These are phyloP conservation scores for Sphenopsis melanotis DNA, from an alignment of 2,797 vertebrate genomes.

Conservation along the genomic window DNA sequence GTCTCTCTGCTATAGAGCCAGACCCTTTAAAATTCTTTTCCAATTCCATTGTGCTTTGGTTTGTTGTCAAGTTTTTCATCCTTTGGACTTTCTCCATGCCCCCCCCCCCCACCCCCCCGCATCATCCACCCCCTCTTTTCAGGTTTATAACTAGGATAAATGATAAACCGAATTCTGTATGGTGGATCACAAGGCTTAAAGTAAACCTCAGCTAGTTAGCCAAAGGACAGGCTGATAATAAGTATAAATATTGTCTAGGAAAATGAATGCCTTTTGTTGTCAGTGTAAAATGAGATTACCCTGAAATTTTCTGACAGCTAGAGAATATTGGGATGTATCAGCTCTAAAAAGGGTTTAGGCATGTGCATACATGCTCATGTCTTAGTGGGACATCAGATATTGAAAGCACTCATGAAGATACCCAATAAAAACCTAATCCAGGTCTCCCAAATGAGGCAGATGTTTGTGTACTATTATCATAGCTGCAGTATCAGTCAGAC, in stretches of 20 bases:
- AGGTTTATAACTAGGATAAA: slow-evolving; percentile 4
- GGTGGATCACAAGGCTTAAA: slow-evolving; percentile 25
- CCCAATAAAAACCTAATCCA: neutral
- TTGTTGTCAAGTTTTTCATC: neutral
- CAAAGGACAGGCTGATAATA: slow-evolving; percentile 23
- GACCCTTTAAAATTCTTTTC: slow-evolving; percentile 48
- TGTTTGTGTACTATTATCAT: neutral
- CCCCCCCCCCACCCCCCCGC: neutral
- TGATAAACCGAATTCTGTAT: slow-evolving; percentile 22
- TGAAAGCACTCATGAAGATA: neutral
- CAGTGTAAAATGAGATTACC: slow-evolving; percentile 41
- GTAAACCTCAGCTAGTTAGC: slow-evolving; percentile 54
- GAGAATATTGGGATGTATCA: neutral
- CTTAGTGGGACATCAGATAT: neutral
- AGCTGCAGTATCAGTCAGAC: neutral
- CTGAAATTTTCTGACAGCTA: neutral
- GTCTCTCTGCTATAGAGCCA: slow-evolving; percentile 29
- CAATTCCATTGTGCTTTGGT: slow-evolving; percentile 6
- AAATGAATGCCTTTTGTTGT: slow-evolving; percentile 63
- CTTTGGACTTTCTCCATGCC: neutral
- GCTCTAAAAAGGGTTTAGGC: neutral
- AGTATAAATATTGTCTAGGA: slow-evolving; percentile 43
- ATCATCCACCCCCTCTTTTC: neutral
- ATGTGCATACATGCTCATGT: neutral
- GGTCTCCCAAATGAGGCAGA: neutral